Conservation (phyloP, 2,888 invertebrate genomes). For the Herminia tarsipennalis region DNA sequence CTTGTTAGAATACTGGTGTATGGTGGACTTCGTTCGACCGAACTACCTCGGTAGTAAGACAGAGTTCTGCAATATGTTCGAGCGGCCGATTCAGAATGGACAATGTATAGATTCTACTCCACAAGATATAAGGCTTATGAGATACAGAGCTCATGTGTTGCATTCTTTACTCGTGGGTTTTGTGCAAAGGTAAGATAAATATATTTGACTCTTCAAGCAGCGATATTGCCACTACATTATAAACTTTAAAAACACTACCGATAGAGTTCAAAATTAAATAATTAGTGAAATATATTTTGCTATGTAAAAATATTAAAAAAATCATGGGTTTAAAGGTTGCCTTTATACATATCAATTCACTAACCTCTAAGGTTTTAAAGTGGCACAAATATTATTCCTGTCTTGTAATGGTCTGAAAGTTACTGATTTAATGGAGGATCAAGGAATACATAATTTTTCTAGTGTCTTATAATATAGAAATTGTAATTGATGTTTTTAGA, state of each 20-base stretch:
- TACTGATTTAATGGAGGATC: no score
- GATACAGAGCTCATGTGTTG: constrained; percentile 97
- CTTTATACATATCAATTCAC: no score
- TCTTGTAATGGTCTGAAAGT: neutral
- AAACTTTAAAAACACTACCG: no score
- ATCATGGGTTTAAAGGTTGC: no score
- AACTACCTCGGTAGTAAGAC: constrained; percentile 98
- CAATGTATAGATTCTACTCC: constrained; percentile 99
- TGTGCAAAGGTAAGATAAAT: constrained; percentile 90
- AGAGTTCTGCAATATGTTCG: constrained; percentile 99
- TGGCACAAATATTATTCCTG: no score
- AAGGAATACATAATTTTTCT: no score
- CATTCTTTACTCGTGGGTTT: constrained; percentile 98
- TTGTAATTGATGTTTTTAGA: constrained; percentile 62
- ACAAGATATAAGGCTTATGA: constrained; percentile 96
- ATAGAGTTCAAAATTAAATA: no score
- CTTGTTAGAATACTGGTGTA: constrained; percentile 98
- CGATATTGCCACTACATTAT: no score
- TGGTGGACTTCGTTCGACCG: constrained; percentile 99
- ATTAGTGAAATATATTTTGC: no score
- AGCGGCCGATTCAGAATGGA: constrained; percentile 98
- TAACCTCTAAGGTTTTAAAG: no score
- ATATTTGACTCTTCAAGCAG: neutral
- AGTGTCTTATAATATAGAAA: neutral
- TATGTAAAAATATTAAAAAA: no score